These are phyloP conservation scores for Pocillopora meandrina DNA, from an alignment of 92 coral and sea anemone species.

Conservation along the genomic window DNA sequence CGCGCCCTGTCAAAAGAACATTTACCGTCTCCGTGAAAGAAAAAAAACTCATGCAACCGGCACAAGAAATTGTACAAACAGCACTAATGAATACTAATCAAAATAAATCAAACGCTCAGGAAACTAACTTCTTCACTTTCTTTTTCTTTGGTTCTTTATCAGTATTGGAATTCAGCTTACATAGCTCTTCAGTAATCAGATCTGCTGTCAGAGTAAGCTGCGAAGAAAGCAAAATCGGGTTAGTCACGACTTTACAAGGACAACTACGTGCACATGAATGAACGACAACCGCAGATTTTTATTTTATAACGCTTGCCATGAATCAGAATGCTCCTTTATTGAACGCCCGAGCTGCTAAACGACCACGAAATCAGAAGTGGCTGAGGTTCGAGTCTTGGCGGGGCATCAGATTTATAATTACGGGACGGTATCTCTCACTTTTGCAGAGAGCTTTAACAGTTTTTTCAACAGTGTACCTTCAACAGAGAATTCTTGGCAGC, in stretches of 20 bases:
- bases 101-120: neutral
- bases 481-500: conserved; percentile 65
- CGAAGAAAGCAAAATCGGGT: neutral
- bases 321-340: no score
- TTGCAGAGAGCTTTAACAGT: no score
- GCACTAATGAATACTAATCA: neutral
- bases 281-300: no score
- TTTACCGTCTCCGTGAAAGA: neutral
- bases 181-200: conserved; percentile 69
- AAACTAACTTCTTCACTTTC: conserved; percentile 75
- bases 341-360: no score
- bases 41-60: neutral
- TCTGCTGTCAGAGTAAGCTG: conserved; percentile 76
- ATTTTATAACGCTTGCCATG: no score
- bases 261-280: no score
- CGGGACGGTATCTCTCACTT: no score
- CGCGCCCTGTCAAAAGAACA: conserved; percentile 30
- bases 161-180: conserved; percentile 50
- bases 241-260: neutral
- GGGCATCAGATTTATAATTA: no score
- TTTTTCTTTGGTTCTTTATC: conserved; percentile 75
- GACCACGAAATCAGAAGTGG: no score
- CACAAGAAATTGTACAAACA: no score
- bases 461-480: conserved; percentile 41
- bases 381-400: no score